A percentile compares a stretch with the other conserved stretches of the same genome.
These are phyloP conservation scores for Monopterus albus DNA, from an alignment of 2,113 vertebrate genomes.

Conservation along the genomic window DNA sequence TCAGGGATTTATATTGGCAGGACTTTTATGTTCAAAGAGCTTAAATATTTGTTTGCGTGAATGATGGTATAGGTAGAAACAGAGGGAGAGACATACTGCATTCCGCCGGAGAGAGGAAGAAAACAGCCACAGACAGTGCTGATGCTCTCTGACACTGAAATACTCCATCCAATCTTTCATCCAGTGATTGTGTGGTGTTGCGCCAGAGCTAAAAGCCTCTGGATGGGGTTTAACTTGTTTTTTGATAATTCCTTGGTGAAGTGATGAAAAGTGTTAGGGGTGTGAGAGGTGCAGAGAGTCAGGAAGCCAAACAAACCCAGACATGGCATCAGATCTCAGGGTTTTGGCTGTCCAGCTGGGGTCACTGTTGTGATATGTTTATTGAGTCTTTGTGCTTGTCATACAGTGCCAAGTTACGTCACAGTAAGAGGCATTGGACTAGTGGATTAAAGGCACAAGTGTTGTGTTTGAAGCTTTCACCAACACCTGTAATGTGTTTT, in stretches of 20 bases:
- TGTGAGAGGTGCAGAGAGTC: constrained; percentile 8
- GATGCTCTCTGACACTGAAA: constrained; percentile 45
- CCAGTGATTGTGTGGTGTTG: constrained; percentile 4
- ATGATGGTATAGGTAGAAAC: background rate
- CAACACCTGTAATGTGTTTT: no score
- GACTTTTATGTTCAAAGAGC: background rate
- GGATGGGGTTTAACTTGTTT: constrained; percentile 11
- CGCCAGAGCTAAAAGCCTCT: constrained; percentile 5
- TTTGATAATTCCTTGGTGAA: background rate
- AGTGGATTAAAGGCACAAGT: background rate
- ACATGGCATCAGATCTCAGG: background rate
- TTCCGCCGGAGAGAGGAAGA: constrained; percentile 24
- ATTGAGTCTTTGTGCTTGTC: background rate
- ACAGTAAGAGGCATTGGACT: background rate
- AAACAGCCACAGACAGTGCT: constrained; percentile 18
- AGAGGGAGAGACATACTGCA: constrained; percentile 22
- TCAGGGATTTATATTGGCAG: no score
- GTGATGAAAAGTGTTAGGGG: constrained; percentile 9
- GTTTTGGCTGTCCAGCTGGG: constrained; percentile 55
- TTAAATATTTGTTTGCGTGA: background rate
- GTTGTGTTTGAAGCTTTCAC: background rate
- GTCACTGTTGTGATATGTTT: constrained; percentile 61
- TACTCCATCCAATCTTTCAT: constrained; percentile 5
- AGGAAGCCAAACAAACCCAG: constrained; percentile 11
- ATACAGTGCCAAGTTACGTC: background rate